Conservation (phyloP, 2,113 vertebrate species). For the Rhipidura dahli region DNA sequence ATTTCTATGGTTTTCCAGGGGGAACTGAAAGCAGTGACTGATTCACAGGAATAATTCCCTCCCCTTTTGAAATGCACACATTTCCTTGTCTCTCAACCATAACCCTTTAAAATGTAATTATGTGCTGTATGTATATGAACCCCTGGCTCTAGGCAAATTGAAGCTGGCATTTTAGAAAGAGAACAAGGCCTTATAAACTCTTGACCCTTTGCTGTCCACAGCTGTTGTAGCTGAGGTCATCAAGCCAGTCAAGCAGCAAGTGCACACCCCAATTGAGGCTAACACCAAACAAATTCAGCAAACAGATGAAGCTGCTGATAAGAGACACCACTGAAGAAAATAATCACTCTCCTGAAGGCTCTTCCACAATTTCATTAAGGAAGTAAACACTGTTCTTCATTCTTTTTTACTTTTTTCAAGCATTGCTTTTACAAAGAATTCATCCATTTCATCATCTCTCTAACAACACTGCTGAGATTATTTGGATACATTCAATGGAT, state of each 20-base stretch:
- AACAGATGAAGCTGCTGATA: neutral
- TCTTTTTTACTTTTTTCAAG: neutral
- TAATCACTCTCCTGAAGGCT: neutral
- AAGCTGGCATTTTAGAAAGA: slow-evolving; percentile 26
- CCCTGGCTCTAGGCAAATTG: neutral
- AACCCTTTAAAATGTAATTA: neutral
- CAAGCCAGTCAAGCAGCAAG: slow-evolving; percentile 18
- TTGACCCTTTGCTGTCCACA: neutral
- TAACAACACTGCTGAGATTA: neutral
- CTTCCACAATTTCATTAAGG: slow-evolving; percentile 9
- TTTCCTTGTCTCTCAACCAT: neutral
- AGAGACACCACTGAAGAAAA: neutral
- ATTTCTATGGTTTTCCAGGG: neutral
- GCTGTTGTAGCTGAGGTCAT: neutral
- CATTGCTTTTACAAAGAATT: neutral
- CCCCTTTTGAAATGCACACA: neutral
- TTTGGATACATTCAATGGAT: neutral
- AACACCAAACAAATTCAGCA: neutral
- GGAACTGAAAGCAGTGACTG: neutral
- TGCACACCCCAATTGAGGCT: neutral
- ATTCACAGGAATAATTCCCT: neutral
- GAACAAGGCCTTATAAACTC: neutral
- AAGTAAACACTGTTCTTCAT: neutral
- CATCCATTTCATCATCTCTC: neutral
- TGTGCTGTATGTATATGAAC: neutral